Base-by-base conservation (phyloP, 1,140 invertebrate genomes). In the Diorhabda sublineata region DNA sequence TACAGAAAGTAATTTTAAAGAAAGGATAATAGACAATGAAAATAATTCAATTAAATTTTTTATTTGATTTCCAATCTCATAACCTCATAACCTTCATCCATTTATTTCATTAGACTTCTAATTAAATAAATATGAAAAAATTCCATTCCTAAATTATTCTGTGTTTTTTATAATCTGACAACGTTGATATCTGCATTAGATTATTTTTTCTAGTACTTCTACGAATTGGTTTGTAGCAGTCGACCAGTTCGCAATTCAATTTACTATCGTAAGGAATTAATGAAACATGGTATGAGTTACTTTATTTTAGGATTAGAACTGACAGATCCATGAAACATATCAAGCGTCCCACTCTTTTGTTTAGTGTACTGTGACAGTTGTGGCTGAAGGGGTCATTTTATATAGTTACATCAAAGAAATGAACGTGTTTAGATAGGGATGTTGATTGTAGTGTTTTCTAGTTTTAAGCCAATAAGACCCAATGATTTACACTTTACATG, bases 401-500 rank as follows among this genome's bases (percentile, higher is more conserved):
- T 52, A 52, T 6, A 52, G 47, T 62, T 44, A 62, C 5, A 8
- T 56, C 7, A 11, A 11, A 64, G 45, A 64, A 9, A 64, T 64
- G 63, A 64, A 41, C 45, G 26, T 52, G 26, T 64, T 64, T 41
- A 52, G 63, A 52, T 64, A 64, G 63, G 11, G 45, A 64, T 64
- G 63, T 64, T 42, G 43, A 8, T 52, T 64, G 63, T 52, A 8
- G 43, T 5, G 63, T 8, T 64, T 45, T 9, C 41, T 64, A 57
- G 7, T 47, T 64, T 56, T 57, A 52, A 45, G n/a, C 5, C 56
- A 11, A 41, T 26, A 64, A 41, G 80, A 78, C 76, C 78, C 76
- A 77, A 81, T 80, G 78, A 78, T 81, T 75, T 81, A 81, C 67
- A 79, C 77, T 71, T 72, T 78, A 57, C 87, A 87, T 80, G 88